phyloP scores from a whole-genome alignment of 2,888 invertebrate species.

The Eutolmus rufibarbis region DNA sequence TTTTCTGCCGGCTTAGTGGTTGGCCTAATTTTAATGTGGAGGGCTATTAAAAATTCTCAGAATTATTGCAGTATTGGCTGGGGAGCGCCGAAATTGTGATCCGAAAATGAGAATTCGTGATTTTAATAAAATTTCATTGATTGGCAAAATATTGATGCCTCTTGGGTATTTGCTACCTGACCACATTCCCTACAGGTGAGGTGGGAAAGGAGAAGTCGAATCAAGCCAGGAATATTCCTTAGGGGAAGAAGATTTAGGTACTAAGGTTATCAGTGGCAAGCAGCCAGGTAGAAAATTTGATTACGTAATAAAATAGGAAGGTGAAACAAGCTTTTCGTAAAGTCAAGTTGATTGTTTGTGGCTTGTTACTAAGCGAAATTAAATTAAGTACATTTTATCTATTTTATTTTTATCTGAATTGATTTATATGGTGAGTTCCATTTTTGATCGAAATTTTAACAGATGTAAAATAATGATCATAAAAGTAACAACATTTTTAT shows the following conservation, averaged over 20 bases:
- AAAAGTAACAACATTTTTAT: neutral
- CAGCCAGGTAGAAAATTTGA: neutral
- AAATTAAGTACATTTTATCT: neutral
- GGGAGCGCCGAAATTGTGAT: neutral
- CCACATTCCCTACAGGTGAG: neutral
- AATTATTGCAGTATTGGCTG: neutral
- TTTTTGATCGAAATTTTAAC: neutral
- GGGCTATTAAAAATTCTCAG: neutral
- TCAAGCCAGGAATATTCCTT: neutral
- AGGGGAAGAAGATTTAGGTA: neutral
- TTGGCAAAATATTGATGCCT: neutral
- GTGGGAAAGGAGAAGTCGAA: neutral
- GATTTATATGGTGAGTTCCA: neutral
- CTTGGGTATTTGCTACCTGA: neutral
- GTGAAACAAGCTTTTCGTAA: neutral
- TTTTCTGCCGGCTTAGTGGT: neutral
- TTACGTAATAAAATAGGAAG: neutral
- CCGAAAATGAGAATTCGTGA: neutral
- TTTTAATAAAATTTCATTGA: neutral
- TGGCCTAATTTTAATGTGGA: neutral
- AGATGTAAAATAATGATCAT: too few species aligned
- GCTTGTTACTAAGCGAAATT: neutral
- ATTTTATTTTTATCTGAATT: neutral
- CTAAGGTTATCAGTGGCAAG: neutral
- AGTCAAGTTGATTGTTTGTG: neutral